Evolutionary conservation across 2,113 vertebrate genomes (phyloP), one percentile per base, ranked within the genome.

Genomic region (Sorex araneus): DNA sequence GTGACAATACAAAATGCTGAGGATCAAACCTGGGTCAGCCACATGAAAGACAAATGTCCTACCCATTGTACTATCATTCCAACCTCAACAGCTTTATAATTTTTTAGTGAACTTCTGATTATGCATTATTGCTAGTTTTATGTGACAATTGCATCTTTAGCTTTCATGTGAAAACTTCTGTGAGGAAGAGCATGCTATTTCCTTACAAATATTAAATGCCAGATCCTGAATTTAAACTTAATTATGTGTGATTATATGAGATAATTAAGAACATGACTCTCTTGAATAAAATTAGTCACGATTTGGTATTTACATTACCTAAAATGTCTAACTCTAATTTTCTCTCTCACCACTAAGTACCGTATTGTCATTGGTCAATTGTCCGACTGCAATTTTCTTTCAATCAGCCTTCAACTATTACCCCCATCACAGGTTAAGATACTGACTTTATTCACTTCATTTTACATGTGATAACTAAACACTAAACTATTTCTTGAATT

Each of bases 81-180:
- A 4, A 19, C 54, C 57, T 23, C 6, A 67, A 10, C 1, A 73
- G 4, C 57, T 60, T 57, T 84, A 75, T 28, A 43, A 0, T 43
- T 76, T 79, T 75, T 79, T 1, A 76, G 19, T 7, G 47, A 75
- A 47, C 3, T 78, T 95, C 23, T 77, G 9, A 50, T 79, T 18
- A 60, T 67, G 18, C 78, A 2, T 40, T 47, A 84, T 91, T 60
- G 73, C 66, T 66, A 74, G 28, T 16, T 23, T 64, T 89, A n/a
- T 85, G 9, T 27, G 9, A 57, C 73, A 63, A 63, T 54, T 30
- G 64, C 75, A 80, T 34, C 28, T 21, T 9, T 12, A 2, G 66
- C 40, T 87, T 90, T 28, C 78, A 87, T 67, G 60, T 47, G 7
- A 87, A 90, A 30, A 78, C 54, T 77, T 82, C 12, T 28, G 4